These are phyloP conservation scores for Ophiodon elongatus DNA, from an alignment of 2,113 vertebrate genomes.

Conservation along the genomic window DNA sequence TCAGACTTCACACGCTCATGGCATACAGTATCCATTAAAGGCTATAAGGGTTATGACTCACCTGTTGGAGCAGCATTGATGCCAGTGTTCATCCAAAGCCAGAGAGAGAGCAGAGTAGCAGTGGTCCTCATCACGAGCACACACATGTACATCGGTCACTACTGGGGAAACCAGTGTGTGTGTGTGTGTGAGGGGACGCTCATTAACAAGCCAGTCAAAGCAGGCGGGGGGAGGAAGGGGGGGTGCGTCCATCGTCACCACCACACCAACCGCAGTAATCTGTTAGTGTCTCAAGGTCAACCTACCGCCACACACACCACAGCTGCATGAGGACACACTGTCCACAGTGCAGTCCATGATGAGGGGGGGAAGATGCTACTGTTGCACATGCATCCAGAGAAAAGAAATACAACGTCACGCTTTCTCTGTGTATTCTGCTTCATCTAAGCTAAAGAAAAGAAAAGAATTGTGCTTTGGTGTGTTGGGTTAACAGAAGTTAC, in stretches of 20 bases:
- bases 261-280: neutral
- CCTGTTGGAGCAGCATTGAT: constrained; percentile 43
- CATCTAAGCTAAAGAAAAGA: neutral
- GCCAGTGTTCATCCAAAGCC: constrained; percentile 54
- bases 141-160: constrained; percentile 69
- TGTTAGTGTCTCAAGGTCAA: constrained; percentile 21
- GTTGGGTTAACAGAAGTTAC: neutral
- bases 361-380: neutral
- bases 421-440: neutral
- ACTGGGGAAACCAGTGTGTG: constrained; percentile 38
- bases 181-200: constrained; percentile 1
- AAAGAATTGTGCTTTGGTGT: too few species aligned
- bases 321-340: constrained; percentile 6
- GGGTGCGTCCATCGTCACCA: constrained; percentile 1
- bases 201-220: constrained; percentile 5
- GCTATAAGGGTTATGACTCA: constrained; percentile 25
- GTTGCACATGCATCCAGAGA: neutral
- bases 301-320: neutral
- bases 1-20: neutral
- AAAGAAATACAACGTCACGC: neutral
- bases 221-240: neutral
- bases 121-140: constrained; percentile 45
- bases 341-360: constrained; percentile 19
- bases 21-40: neutral
- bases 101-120: constrained; percentile 70